Evolutionary conservation across 2,888 invertebrate species (phyloP), one percentile per base, ranked within the genome.

Genomic region (Cheilosia grossa): DNA sequence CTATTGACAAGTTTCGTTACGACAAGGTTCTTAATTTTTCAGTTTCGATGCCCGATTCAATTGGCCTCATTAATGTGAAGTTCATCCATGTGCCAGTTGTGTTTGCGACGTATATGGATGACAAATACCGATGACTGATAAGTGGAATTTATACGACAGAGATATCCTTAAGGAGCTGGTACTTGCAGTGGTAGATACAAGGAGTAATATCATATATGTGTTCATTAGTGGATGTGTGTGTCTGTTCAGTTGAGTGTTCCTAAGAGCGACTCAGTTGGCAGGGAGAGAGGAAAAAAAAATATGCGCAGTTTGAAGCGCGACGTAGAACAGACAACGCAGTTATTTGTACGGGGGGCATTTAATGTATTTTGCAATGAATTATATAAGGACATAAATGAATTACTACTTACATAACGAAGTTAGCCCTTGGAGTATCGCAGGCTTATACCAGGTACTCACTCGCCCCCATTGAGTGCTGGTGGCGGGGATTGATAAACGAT

Each of bases 1-100:
- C 51, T 49, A 49, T 59, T 59, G 44, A 58, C 17, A 40, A 56
- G 27, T 40, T 33, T 59, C 0, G 21, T 13, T 37, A 13, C 37
- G 37, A 37, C 0, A 4, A 37, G 3, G 4, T 4, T 37, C 37
- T 13, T 13, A 13, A 27, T 15, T 44, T 21, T 27, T 24, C 17
- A 49, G 47, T 49, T 58, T 58, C 40, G 49, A 70, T 51, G 70
- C 27, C 70, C 13, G 15, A 61, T 51, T 61, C 51, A 59, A 72
- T 72, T 72, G 72, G 27, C 19, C 59, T 72, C 72, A 61, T 72
- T 72, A 72, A 51, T 17, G 59, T 19, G 59, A n/a, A 72, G 61
- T 59, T n/a, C 15, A 49, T 24, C 58, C 72, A 72, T 61, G 59
- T 53, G 72, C 9, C 49, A 51, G 13, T 49, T 19, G 6, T 47